Conservation (phyloP, 2,113 vertebrate genomes). For the Mesitornis unicolor region DNA sequence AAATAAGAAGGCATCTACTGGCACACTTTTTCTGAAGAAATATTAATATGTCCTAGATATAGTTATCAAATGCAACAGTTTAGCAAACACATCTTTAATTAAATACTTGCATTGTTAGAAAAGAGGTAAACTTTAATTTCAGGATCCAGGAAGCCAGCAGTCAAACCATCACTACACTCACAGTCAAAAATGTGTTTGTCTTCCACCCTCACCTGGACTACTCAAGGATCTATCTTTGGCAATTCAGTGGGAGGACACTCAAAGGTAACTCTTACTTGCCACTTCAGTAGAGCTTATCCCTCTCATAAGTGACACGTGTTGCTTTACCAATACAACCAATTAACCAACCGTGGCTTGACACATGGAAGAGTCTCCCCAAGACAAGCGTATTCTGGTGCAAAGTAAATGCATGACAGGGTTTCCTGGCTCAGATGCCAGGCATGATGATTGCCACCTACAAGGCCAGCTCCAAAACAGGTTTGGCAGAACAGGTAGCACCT, state of each 20-base stretch:
- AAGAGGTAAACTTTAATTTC: background rate
- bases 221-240: background rate
- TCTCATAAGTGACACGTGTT: background rate
- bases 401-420: background rate
- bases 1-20: background rate
- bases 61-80: background rate
- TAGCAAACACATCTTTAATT: background rate
- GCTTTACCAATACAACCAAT: background rate
- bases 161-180: background rate
- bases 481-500: background rate
- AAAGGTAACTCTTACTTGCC: background rate
- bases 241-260: background rate
- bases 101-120: background rate
- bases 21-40: background rate
- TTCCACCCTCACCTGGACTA: background rate
- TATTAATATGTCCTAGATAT: background rate
- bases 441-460: background rate
- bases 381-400: background rate
- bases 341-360: background rate
- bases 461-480: background rate
- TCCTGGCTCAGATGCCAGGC: background rate
- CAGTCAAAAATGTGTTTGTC: accelerated
- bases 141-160: background rate
- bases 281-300: background rate
- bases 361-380: background rate